Base-by-base conservation (phyloP, 2,113 vertebrate species). In the Taxidea taxus region DNA sequence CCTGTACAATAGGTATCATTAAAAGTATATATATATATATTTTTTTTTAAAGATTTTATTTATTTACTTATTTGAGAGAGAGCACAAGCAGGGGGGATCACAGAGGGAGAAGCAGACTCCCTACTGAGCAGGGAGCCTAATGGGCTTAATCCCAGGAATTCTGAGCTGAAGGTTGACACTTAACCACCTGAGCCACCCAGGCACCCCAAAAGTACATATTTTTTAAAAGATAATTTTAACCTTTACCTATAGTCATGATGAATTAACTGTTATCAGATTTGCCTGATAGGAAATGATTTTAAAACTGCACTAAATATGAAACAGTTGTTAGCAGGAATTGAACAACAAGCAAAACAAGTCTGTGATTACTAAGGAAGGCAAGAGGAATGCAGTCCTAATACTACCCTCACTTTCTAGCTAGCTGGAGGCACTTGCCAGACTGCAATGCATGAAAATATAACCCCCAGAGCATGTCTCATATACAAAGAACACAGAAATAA, bases 271-370 rank as follows among this genome's bases (percentile, higher is more conserved):
- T 92, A 92, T 11, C 23, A 83, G 39, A 95, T 82, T 66, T 77
- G 15, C 74, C 64, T 83, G 2, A 51, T 0, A 58, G 37, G 29
- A 95, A 70, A 94, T 78, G 23, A 82, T 64, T 94, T 34, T 23
- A 94, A 87, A 95, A 51, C 4, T 64, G 34, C 58, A 90, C 18
- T 88, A 93, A 85, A 85, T 81, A 44, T 56, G 47, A 95, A 93
- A 64, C 44, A 42, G 54, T 60, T 82, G 31, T 82, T 78, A 34
- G 42, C 0, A 85, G 93, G 3, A 44, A 72, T 2, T 72, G 18
- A 85, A 81, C 3, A n/a, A 56, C 11, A 81, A 87, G 5, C 1
- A 74, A 2, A 15, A 44, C 39, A 78, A 20, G 18, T 54, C 23
- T 42, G 2, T 91, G 60, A 80, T 75, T 80, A 56, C 82, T 60